Base-by-base conservation (phyloP, 1,140 invertebrate species). In the Berghia stephanieae region DNA sequence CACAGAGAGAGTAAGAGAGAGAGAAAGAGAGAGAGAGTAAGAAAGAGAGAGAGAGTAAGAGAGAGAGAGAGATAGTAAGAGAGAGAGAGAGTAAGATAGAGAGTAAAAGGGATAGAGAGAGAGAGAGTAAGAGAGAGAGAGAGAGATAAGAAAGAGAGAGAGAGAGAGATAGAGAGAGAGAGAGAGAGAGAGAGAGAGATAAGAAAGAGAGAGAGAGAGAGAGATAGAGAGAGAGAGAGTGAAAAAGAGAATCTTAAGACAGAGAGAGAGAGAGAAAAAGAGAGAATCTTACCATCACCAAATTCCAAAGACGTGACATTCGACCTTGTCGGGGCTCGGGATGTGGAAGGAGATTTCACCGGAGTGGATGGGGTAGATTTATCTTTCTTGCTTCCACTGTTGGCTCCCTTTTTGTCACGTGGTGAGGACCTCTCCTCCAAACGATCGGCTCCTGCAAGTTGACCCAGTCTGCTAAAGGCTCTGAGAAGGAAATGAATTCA, bases 401-500 rank as follows among this genome's bases (percentile, higher is more conserved):
- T 0, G 44, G 21, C 31, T 16, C 42, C 24, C 13, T 85, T 80
- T 46, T 73, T 74, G 57, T 76, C 77, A 21, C 71, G 66, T 24
- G 74, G 60, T 8, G 80, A 68, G 13, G 66, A 68, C 38, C 27
- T 68, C 42, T 69, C 36, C 13, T 42, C 52, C 0, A 81, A 75
- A 21, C 75, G 77, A n/a, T 82, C 79, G 8, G 78, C 72, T 18
- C 82, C 83, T 21, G 86, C 86, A 36, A 87, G 77, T 70, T 80
- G 76, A 16, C 83, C 84, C 18, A 87, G 81, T 31, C 84, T 79
- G 78, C 83, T 85, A 73, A 86, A 86, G 0, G 81, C 79, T 57
- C 86, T 85, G 75, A 18, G 79, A 80, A 21, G 57, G 24, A 60
- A 2, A 5, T 10, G 42, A 60, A n/a, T n/a, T n/a, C n/a, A n/a